Evolutionary conservation across 2,888 invertebrate genomes (phyloP), one percentile per base, ranked within the genome.

Genomic region (Plebejus anna): DNA sequence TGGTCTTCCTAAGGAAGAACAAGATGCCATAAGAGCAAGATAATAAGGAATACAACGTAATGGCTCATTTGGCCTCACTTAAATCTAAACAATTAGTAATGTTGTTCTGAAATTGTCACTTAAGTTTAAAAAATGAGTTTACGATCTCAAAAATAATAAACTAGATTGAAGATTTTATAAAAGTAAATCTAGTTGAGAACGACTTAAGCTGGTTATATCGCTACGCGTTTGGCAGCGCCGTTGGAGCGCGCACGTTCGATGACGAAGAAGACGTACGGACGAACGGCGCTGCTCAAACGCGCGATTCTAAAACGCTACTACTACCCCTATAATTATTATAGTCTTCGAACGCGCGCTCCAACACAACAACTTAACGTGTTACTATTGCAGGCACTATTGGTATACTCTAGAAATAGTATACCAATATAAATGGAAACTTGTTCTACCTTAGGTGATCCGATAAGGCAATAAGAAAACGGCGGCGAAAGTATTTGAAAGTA

Each of bases 161-260:
- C 61, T 61, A 61, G 9, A 61, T 61, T 28, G 32, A 32, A 66
- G 32, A 16, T 66, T 66, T 66, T 28, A n/a, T 66, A 66, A 66
- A 66, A 66, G 66, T 66, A 32, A 11, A 66, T 66, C 66, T 66
- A 66, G 66, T 66, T 4, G 32, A 61, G 32, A 66, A 16, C 13
- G 0, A 11, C 11, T 61, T 11, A 28, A 22, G 22, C 22, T 22
- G 22, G 22, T 22, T 22, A 22, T 22, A 22, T 22, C 22, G 22
- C 22, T 22, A 22, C 22, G 22, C 22, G 22, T 22, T 22, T 22
- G 22, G 22, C 22, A 22, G 22, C 22, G 22, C 22, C 22, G 22
- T 22, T 22, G 22, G 22, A 22, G 22, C 22, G 22, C 22, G 22
- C 22, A 22, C 22, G 22, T 22, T 22, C 22, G 22, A 22, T 22